Evolutionary conservation across 1,140 invertebrate species (phyloP).

Genomic region (Euwallacea similis): DNA sequence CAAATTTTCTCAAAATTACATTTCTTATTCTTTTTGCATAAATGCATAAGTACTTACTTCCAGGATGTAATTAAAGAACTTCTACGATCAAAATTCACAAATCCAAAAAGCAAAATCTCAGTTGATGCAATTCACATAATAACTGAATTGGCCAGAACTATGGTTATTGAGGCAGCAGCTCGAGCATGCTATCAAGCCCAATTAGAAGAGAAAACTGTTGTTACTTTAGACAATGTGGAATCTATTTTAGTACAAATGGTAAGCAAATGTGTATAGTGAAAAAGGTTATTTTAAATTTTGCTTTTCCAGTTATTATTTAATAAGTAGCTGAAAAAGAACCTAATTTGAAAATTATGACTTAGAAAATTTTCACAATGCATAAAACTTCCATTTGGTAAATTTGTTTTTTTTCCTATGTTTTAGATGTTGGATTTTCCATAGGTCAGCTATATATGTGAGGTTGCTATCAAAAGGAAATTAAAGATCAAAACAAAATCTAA

Average conservation of each 20-base stretch:
- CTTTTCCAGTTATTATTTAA: background rate
- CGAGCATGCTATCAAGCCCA: constrained; percentile 56
- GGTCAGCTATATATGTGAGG: background rate
- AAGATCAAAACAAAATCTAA: too few relatives aligned
- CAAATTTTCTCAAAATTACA: background rate
- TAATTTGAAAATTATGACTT: too few relatives aligned
- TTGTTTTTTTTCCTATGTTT: background rate
- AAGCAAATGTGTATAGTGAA: constrained; percentile 12
- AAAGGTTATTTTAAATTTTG: background rate
- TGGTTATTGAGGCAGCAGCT: constrained; percentile 57
- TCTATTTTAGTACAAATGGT: constrained; percentile 45
- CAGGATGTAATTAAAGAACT: constrained; percentile 52
- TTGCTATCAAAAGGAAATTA: too few relatives aligned
- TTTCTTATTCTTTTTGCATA: background rate
- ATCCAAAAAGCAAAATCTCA: constrained; percentile 52
- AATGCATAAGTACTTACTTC: constrained; percentile 2
- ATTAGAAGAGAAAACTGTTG: constrained; percentile 50
- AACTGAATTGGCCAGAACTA: constrained; percentile 55
- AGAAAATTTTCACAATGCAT: too few relatives aligned
- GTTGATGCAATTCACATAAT: constrained; percentile 52
- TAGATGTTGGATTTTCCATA: background rate
- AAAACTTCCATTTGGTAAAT: background rate
- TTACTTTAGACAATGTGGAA: constrained; percentile 45
- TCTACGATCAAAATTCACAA: constrained; percentile 48
- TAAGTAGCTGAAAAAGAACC: background rate